Conservation (phyloP, 2,888 invertebrate genomes). For the Agrochola lota region DNA sequence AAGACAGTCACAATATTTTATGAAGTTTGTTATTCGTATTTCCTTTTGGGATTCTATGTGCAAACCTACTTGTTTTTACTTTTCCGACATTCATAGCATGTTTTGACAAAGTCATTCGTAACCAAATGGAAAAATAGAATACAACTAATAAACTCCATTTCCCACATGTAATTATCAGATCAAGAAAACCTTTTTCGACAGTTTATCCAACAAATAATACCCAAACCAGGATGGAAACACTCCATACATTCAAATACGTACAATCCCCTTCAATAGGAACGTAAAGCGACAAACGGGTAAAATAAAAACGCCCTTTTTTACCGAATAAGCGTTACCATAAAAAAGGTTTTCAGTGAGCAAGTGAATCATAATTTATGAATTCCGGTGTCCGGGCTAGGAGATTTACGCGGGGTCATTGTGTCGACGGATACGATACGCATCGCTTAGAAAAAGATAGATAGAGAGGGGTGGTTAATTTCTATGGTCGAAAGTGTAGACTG, state of each 20-base stretch:
- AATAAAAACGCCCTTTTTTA: constrained; percentile 88
- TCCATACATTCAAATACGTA: constrained; percentile 61
- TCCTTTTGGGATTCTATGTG: background rate
- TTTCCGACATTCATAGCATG: background rate
- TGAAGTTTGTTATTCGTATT: background rate
- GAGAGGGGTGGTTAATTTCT: constrained; percentile 48
- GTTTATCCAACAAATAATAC: constrained; percentile 40
- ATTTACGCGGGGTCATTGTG: constrained; percentile 90
- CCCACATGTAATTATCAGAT: constrained; percentile 1
- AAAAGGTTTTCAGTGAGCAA: constrained; percentile 90
- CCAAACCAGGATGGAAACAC: constrained; percentile 45
- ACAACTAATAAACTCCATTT: background rate
- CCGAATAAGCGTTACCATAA: constrained; percentile 89
- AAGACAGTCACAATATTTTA: too few species aligned
- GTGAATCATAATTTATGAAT: constrained; percentile 91
- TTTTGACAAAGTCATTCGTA: background rate
- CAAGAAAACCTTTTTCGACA: constrained; percentile 10
- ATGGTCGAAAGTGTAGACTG: constrained; percentile 37
- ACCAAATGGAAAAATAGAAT: background rate
- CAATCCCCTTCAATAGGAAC: constrained; percentile 71
- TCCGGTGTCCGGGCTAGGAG: constrained; percentile 87
- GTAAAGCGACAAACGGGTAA: constrained; percentile 84
- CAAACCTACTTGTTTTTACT: background rate
- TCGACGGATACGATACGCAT: constrained; percentile 80
- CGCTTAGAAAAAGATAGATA: constrained; percentile 69